Evolutionary conservation across 2,113 vertebrate genomes (phyloP), one percentile per base, ranked within the genome.

Genomic region (Balaeniceps rex): DNA sequence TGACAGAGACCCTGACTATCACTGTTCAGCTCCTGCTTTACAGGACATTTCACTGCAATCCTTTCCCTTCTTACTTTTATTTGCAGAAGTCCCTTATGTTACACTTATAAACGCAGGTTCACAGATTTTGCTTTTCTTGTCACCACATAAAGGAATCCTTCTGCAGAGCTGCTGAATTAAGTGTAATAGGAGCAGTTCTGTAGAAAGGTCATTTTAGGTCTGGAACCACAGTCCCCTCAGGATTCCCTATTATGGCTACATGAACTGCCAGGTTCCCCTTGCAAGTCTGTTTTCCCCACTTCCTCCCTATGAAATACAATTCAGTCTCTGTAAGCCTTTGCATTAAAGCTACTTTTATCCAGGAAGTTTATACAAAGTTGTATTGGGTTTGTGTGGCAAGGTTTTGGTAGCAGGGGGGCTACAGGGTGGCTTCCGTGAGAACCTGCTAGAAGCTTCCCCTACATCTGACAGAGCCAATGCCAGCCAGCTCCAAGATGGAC

Each of bases 281-380:
- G 78, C 65, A 95, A 90, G 94, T 89, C 80, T 89, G 51, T 78
- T 55, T 44, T 10, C 9, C 42, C 83, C 33, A 3, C n/a, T 84
- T 77, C n/a, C 38, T 78, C 68, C 49, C 66, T 65, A 31, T 19
- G 81, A 97, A 95, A 94, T 34, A 92, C 96, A 97, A 96, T 70
- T 94, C 76, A 82, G 84, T 55, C 79, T 93, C 90, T 94, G 64
- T 84, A 91, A 97, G 72, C 88, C 66, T 65, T 94, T 66, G 83
- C 68, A 91, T 90, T 96, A 94, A 95, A 95, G 78, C 69, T 76
- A 60, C 93, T 96, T 97, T 96, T 88, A 94, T 70, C 44, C 31
- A 85, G 86, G 82, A 94, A 88, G 71, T 77, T 88, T 72, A 72
- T 55, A 87, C 38, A 23, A 89, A 93, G 42, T 44, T 44, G 42